These are phyloP conservation scores for Saccostrea echinata DNA, from an alignment of 1,140 invertebrate genomes.

Conservation along the genomic window DNA sequence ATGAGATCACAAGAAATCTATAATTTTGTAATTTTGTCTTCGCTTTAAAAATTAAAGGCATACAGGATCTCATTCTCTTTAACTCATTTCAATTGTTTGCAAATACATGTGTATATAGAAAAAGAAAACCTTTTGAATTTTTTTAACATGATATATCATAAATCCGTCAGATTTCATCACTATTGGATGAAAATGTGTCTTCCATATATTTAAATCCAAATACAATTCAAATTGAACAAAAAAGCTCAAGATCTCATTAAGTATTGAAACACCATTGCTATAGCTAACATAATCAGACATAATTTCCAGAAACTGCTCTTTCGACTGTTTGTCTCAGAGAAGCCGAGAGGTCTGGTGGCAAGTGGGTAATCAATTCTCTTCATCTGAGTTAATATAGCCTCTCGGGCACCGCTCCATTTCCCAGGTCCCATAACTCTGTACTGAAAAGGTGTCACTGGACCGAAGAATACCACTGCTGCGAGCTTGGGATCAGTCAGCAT, in stretches of 20 bases:
- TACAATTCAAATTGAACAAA: too few species aligned
- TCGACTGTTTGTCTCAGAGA: background rate
- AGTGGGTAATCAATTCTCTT: conserved; percentile 64
- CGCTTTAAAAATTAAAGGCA: too few species aligned
- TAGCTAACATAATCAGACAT: background rate
- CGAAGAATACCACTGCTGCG: conserved; percentile 71
- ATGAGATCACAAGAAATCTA: too few species aligned
- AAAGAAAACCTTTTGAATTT: too few species aligned
- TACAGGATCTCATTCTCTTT: too few species aligned
- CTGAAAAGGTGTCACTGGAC: conserved; percentile 79
- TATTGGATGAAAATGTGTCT: too few species aligned
- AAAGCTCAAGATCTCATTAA: background rate
- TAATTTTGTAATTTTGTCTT: too few species aligned
- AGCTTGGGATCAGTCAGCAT: conserved; percentile 74
- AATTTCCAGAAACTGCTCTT: conserved; percentile 3
- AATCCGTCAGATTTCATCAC: too few species aligned
- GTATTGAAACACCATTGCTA: background rate
- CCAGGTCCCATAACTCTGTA: conserved; percentile 79
- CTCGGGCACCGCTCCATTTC: conserved; percentile 77
- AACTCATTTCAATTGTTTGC: too few species aligned
- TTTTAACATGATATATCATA: too few species aligned
- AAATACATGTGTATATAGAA: too few species aligned
- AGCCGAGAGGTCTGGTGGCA: conserved; percentile 58
- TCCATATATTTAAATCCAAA: too few species aligned
- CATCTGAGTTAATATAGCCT: conserved; percentile 70